Evolutionary conservation across 2,113 vertebrate species (phyloP), one percentile per base, ranked within the genome.

Genomic region (Cyrtonyx montezumae): DNA sequence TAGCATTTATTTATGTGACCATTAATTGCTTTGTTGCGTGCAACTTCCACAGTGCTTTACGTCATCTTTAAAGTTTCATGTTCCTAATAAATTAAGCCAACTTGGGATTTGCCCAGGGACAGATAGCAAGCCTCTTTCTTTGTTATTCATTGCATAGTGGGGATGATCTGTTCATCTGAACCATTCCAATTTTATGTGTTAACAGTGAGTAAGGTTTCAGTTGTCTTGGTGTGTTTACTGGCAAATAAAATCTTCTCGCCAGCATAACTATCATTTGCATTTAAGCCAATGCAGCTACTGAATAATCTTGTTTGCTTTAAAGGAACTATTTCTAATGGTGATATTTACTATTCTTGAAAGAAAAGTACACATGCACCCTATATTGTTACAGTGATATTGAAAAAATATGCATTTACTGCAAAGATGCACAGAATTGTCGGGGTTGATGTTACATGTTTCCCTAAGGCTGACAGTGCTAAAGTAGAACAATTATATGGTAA

Each of bases 401-500:
- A 87, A 86, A 92, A 85, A 49, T 40, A 37, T 3, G 7, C 61
- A 43, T 4, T 92, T 92, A 75, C 70, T 63, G 17, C 43, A 26
- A 75, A 91, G 80, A 82, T 61, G 49, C 36, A 61, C 49, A 55
- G 68, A 71, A 75, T 75, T 88, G 48, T 67, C 88, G 70, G 45
- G 68, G 79, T 58, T 82, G 34, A 71, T 89, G 45, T 82, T 77
- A 36, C 59, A 11, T 73, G n/a, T 51, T 94, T 13, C 59, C 81
- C n/a, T 66, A 26, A 86, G 78, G 43, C 40, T 86, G 69, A 16
- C 59, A 56, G n/a, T 87, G 93, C 65, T 75, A 68, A 92, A 79
- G 56, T 85, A 91, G 74, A 96, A 43, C 66, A 88, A 90, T 94
- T 94, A 90, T 96, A 96, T 90, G 71, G 32, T 51, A 69, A n/a